Percentiles rank a stretch among this genome's conserved stretches.
Evolutionary conservation across 2,113 vertebrate species (phyloP).

Genomic region (Saiga tatarica): DNA sequence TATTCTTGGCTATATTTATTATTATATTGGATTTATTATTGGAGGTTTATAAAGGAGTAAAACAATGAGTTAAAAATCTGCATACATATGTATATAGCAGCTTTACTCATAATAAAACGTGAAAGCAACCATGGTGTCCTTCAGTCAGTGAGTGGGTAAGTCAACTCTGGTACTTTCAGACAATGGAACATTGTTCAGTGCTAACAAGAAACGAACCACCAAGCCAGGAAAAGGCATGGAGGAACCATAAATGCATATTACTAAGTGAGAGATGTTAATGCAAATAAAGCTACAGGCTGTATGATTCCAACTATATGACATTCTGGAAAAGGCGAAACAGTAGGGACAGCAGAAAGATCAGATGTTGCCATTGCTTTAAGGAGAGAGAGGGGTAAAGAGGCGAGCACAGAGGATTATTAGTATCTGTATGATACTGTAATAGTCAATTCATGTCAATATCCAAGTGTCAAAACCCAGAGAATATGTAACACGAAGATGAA

Average conservation of each 20-base stretch:
- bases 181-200: background rate
- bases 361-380: background rate
- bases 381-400: background rate
- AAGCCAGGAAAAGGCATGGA: background rate
- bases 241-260: background rate
- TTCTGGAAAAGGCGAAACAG: background rate
- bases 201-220: background rate
- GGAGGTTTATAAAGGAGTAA: background rate
- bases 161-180: background rate
- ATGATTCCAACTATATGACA: background rate
- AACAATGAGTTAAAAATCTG: background rate
- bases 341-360: background rate
- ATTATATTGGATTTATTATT: background rate
- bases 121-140: background rate
- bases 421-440: background rate
- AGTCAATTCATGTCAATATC: background rate
- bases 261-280: background rate
- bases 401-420: background rate
- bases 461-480: background rate
- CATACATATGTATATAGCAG: background rate
- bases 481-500: background rate
- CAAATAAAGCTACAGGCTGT: background rate
- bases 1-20: background rate
- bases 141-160: background rate
- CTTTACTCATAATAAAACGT: background rate